Evolutionary conservation across 92 coral and sea anemone genomes (phyloP), one percentile per base, ranked within the genome.

Genomic region (Phenganax marumi): DNA sequence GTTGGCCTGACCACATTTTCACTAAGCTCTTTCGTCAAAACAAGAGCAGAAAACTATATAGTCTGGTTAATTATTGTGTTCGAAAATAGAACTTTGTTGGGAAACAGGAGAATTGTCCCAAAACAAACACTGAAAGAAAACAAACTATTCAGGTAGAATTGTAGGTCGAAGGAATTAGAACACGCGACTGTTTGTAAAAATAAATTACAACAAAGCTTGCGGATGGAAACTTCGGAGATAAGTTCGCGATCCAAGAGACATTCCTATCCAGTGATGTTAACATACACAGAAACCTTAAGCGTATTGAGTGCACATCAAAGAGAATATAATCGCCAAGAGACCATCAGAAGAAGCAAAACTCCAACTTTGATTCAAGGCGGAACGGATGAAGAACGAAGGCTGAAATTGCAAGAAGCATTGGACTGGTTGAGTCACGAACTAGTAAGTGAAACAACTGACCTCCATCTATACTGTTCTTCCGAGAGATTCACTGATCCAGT

Each of bases 371-470:
- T 49, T 26, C 89, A 93, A n/a, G 90, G 89, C 68, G 99, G 97
- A 64, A 96, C 92, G 50, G 90, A 85, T 14, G 89, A 91, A 53
- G 99, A 96, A 50, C 76, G 99, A 72, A 88, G 93, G 23, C 82
- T 87, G n/a, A 87, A 93, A 18, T 78, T 96, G 50, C 93, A 96
- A 75, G 84, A 84, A 54, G 97, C 99, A n/a, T 39, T 96, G 0
- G 80, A 86, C 17, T 96, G 99, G 99, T 88, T 96, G 47, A 76
- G 92, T 87, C 90, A 90, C 75, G 99, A 96, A 82, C 76, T 96
- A 87, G 99, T 96, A 57, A 85, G 99, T 86, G 57, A 22, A 8
- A 50, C 43, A 33, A 33, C 2, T 33, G 43, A 33, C 43, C 3
- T 33, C 43, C 2, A 33, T 33, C 43, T 33, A 33, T 1, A 33